Evolutionary conservation across 2,888 invertebrate species (phyloP).

Genomic region (Aphidoletes aphidimyza): DNA sequence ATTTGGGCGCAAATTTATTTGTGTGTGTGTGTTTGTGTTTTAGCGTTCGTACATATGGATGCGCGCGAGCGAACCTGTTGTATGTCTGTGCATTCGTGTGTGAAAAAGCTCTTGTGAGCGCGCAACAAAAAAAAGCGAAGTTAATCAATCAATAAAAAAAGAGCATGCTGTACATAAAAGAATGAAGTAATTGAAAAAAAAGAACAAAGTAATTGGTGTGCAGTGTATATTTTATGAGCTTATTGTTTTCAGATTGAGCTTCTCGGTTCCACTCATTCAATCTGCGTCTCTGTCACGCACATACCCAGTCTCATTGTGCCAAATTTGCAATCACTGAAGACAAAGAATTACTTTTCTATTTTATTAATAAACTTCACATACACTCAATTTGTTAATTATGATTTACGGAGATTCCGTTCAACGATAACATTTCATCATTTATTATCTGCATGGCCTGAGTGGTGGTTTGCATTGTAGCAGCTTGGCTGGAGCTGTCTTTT

Average conservation of each 20-base stretch:
- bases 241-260: neutral
- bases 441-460: neutral
- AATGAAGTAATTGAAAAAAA: constrained; percentile 36
- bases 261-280: neutral
- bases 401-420: constrained; percentile 5
- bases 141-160: neutral
- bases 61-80: neutral
- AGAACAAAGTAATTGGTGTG: constrained; percentile 1
- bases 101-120: neutral
- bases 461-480: neutral
- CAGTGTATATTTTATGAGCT: neutral
- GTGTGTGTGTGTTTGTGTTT: neutral
- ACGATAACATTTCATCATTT: constrained; percentile 36
- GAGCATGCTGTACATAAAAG: neutral
- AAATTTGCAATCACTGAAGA: constrained; percentile 14
- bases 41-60: neutral
- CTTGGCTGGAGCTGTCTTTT: neutral
- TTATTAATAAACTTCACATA: constrained; percentile 26
- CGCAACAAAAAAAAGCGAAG: neutral
- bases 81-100: neutral
- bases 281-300: too few species aligned
- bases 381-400: constrained; percentile 31
- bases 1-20: neutral
- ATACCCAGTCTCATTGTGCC: neutral
- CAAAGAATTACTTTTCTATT: constrained; percentile 7